Conservation (phyloP, 2,888 invertebrate species). For the Polyommatus icarus region DNA sequence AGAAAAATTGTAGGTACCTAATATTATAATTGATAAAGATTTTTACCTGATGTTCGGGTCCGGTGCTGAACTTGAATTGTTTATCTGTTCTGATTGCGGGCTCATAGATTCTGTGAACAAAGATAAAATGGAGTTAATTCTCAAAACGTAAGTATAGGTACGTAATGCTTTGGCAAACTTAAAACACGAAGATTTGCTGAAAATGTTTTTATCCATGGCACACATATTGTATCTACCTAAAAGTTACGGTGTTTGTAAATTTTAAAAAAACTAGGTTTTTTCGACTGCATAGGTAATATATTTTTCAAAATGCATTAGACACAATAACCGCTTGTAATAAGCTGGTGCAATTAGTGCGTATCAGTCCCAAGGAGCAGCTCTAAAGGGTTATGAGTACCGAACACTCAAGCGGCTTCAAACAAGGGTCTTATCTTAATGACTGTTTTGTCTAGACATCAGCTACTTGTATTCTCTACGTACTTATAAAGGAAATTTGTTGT, state of each 20-base stretch:
- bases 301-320: slow-evolving; percentile 15
- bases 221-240: neutral
- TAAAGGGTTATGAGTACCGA: slow-evolving; percentile 67
- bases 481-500: slow-evolving; percentile 19
- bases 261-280: neutral
- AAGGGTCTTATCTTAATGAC: slow-evolving; percentile 64
- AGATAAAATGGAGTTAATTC: slow-evolving; percentile 29
- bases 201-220: neutral
- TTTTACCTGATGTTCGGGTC: slow-evolving; percentile 72
- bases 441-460: slow-evolving; percentile 57
- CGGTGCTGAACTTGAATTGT: slow-evolving; percentile 63
- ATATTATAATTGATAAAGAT: neutral
- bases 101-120: slow-evolving; percentile 74
- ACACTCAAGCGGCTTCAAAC: slow-evolving; percentile 51
- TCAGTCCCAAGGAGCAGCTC: slow-evolving; percentile 52
- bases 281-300: neutral
- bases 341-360: slow-evolving; percentile 59
- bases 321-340: slow-evolving; percentile 33
- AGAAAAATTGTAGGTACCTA: neutral
- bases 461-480: slow-evolving; percentile 37
- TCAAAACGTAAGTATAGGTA: neutral
- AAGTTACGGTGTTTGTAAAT: neutral
- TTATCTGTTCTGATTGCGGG: slow-evolving; percentile 73
- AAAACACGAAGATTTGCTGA: neutral
- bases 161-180: neutral